Conservation (phyloP, 1,140 invertebrate genomes). For the Patella vulgata region DNA sequence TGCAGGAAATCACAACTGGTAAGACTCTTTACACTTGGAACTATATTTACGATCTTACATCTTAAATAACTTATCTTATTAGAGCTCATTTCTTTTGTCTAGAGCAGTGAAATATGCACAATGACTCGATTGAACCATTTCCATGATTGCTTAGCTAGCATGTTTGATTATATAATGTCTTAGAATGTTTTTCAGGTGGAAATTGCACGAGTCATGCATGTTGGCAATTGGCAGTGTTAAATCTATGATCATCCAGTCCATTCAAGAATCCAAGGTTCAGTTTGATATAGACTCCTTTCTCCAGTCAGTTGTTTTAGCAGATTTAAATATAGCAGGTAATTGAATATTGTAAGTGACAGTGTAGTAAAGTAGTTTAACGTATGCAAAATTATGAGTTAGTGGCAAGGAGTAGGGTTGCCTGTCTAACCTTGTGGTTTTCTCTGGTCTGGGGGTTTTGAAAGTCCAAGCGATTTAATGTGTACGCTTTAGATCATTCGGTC, state of each 20-base stretch:
- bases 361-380: too few species aligned
- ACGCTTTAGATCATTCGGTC: too few species aligned
- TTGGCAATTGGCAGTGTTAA: constrained; percentile 74
- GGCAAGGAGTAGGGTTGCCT: too few species aligned
- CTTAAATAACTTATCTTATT: too few species aligned
- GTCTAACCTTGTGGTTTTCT: too few species aligned
- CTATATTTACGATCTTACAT: neutral
- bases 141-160: too few species aligned
- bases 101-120: too few species aligned
- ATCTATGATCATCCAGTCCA: constrained; percentile 71
- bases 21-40: constrained; percentile 10
- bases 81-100: too few species aligned
- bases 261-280: constrained; percentile 69
- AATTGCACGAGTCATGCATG: constrained; percentile 80
- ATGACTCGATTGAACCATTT: too few species aligned
- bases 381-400: constrained; percentile 4
- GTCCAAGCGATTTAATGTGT: too few species aligned
- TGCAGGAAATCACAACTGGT: constrained; percentile 72
- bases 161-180: too few species aligned
- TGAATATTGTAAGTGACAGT: constrained; percentile 10
- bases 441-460: too few species aligned
- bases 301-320: constrained; percentile 68
- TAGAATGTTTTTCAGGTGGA: constrained; percentile 76
- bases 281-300: constrained; percentile 79
- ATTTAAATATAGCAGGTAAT: constrained; percentile 67